A percentile compares a stretch with the other conserved stretches of the same genome.
These are phyloP conservation scores for Cardiocondyla obscurior DNA, from an alignment of 1,140 invertebrate species.

Conservation along the genomic window DNA sequence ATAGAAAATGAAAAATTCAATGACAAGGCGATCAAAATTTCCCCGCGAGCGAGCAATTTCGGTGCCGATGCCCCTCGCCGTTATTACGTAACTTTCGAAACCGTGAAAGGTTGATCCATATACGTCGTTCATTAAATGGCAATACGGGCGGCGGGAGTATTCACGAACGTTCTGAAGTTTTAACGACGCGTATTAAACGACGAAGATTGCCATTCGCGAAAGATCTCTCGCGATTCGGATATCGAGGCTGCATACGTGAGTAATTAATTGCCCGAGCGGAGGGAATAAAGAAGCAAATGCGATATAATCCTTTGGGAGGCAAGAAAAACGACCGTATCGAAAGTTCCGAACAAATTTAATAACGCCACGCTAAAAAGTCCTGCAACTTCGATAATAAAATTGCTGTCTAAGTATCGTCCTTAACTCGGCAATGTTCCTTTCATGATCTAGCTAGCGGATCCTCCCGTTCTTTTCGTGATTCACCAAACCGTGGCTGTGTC, in stretches of 20 bases:
- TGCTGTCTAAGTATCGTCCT: constrained; percentile 47
- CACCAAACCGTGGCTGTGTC: not conserved
- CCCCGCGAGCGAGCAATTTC: constrained; percentile 13
- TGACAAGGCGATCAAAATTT: constrained; percentile 21
- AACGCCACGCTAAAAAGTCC: constrained; percentile 49
- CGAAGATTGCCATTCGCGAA: not conserved
- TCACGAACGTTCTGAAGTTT: constrained; percentile 3
- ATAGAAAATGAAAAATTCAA: constrained; percentile 3
- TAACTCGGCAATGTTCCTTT: constrained; percentile 29
- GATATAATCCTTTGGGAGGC: constrained; percentile 17
- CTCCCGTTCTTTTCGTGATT: not conserved
- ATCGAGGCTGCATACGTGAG: constrained; percentile 14
- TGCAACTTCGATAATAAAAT: constrained; percentile 63
- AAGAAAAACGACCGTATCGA: constrained; percentile 43
- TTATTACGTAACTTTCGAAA: constrained; percentile 51
- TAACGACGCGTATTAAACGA: constrained; percentile 23
- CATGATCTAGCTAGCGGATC: constrained; percentile 21
- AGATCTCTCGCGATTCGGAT: not conserved
- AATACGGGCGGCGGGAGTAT: not conserved
- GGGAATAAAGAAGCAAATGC: not conserved
- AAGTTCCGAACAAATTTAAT: constrained; percentile 70
- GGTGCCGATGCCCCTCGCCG: not conserved
- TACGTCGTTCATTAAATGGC: constrained; percentile 38
- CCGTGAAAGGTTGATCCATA: constrained; percentile 13
- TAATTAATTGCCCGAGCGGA: constrained; percentile 62